phyloP scores from a whole-genome alignment of 1,140 invertebrate species.

The Hyphantria cunea region DNA sequence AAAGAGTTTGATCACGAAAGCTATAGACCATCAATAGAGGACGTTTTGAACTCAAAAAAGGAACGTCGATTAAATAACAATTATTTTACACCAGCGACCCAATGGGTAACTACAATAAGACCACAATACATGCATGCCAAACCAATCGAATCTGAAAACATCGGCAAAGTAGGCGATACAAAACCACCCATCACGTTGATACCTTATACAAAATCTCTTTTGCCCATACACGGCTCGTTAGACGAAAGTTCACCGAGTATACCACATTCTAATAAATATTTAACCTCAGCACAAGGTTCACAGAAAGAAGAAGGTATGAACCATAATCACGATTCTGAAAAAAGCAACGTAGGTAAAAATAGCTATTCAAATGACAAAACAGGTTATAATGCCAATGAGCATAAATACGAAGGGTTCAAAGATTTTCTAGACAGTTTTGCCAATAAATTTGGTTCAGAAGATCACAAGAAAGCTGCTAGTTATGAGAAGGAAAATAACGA shows the following conservation, averaged over 20 bases:
- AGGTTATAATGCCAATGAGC: not conserved
- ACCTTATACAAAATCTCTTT: too few relatives aligned
- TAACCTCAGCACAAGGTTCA: too few relatives aligned
- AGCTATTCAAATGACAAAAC: too few relatives aligned
- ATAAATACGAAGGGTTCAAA: conserved; percentile 56
- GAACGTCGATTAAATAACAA: not conserved
- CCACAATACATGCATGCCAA: not conserved
- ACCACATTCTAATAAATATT: too few relatives aligned
- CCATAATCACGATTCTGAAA: too few relatives aligned
- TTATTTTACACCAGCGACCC: not conserved
- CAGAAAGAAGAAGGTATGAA: too few relatives aligned
- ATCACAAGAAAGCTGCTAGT: conserved; percentile 48
- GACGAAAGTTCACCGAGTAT: too few relatives aligned
- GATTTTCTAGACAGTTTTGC: conserved; percentile 62
- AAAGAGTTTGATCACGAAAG: conserved; percentile 54
- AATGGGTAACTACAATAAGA: not conserved
- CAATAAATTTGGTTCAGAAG: conserved; percentile 60
- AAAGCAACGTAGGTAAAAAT: too few relatives aligned
- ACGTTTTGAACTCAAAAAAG: not conserved
- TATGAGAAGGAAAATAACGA: conserved; percentile 46
- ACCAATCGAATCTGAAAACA: too few relatives aligned
- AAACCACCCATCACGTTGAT: too few relatives aligned
- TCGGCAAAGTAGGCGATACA: too few relatives aligned
- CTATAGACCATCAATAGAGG: not conserved
- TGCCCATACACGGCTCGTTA: too few relatives aligned